phyloP scores from a whole-genome alignment of 1,140 invertebrate species.

The Ruditapes philippinarum region DNA sequence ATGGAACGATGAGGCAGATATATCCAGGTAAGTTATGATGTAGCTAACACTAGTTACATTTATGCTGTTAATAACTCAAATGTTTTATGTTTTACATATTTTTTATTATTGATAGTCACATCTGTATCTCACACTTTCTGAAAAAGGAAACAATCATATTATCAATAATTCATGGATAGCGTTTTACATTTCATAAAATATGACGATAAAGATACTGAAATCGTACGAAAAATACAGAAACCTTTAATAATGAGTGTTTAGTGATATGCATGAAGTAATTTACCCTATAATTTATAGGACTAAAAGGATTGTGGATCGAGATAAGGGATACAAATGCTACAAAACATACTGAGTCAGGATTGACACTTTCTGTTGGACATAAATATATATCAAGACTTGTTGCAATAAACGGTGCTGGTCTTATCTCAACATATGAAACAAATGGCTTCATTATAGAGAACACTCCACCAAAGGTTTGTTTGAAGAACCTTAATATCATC shows the following conservation, averaged over 20 bases:
- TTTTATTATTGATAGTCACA: too few relatives aligned
- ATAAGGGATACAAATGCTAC: slow-evolving; percentile 3
- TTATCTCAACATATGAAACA: slow-evolving; percentile 40
- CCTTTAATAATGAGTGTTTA: too few relatives aligned
- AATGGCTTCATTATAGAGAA: slow-evolving; percentile 62
- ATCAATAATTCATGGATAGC: too few relatives aligned
- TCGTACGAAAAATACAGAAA: too few relatives aligned
- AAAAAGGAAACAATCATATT: too few relatives aligned
- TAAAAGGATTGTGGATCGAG: slow-evolving; percentile 11
- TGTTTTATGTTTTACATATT: not conserved
- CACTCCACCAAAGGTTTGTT: slow-evolving; percentile 57
- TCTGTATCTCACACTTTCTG: too few relatives aligned
- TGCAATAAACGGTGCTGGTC: slow-evolving; percentile 43
- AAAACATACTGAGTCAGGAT: not conserved
- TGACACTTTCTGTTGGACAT: not conserved
- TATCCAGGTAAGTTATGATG: slow-evolving; percentile 64
- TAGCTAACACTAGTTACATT: too few relatives aligned
- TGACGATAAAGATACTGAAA: too few relatives aligned
- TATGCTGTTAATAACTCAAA: not conserved
- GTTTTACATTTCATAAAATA: too few relatives aligned
- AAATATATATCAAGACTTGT: slow-evolving; percentile 43
- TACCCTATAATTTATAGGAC: not conserved
- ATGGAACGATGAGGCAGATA: slow-evolving; percentile 14
- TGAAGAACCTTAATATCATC: not conserved
- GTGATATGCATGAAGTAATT: not conserved